These are phyloP conservation scores for Euthynnus affinis DNA, from an alignment of 2,797 vertebrate species.

Conservation along the genomic window DNA sequence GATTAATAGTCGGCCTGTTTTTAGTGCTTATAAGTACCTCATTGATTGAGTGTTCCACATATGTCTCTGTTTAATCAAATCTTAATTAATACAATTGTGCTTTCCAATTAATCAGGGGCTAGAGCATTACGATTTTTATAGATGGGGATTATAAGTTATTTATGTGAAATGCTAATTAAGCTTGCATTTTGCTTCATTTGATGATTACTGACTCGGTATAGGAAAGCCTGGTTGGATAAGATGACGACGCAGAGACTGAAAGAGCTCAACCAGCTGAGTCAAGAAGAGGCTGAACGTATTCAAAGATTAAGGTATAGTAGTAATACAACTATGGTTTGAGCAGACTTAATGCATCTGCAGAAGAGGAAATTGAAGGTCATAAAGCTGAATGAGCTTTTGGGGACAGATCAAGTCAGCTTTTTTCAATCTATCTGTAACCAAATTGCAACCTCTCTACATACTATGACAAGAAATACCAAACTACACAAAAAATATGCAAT, in stretches of 20 bases:
- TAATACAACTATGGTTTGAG: background rate
- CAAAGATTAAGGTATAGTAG: conserved; percentile 82
- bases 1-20: conserved; percentile 67
- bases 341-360: background rate
- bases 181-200: conserved; percentile 39
- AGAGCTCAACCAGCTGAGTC: conserved; percentile 81
- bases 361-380: conserved; percentile 1
- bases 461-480: background rate
- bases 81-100: conserved; percentile 64
- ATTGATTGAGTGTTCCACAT: conserved; percentile 65
- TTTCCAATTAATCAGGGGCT: conserved; percentile 66
- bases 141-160: conserved; percentile 53
- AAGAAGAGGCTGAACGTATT: conserved; percentile 79
- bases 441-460: background rate
- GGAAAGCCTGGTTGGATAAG: conserved; percentile 86
- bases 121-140: conserved; percentile 38
- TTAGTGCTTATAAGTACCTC: conserved; percentile 46
- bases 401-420: background rate
- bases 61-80: conserved; percentile 72
- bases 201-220: conserved; percentile 67
- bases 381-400: background rate
- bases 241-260: conserved; percentile 81
- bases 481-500: background rate
- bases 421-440: background rate
- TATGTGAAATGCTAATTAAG: conserved; percentile 54